A percentile compares a stretch with the other conserved stretches of the same genome.
Conservation (phyloP, 2,797 vertebrate genomes). For the Zalophus californianus region DNA sequence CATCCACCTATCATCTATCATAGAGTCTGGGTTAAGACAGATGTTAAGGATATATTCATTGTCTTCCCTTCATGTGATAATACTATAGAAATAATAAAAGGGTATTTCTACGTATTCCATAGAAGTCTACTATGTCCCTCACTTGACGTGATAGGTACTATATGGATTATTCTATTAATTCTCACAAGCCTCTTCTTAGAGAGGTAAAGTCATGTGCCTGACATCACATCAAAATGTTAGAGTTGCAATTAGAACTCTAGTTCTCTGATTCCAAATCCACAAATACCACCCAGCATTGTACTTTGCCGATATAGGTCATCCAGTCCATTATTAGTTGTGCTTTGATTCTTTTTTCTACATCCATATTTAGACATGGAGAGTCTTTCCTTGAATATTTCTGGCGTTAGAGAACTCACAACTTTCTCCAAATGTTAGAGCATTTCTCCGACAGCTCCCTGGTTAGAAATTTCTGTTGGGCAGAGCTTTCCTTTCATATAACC, state of each 20-base stretch:
- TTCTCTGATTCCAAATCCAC: background rate
- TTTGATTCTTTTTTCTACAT: background rate
- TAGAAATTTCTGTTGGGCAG: background rate
- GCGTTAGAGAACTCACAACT: background rate
- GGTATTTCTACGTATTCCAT: background rate
- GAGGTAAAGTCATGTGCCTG: background rate
- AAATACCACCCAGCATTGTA: background rate
- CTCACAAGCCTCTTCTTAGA: background rate
- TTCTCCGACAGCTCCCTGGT: background rate
- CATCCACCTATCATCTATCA: background rate
- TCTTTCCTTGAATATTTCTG: background rate
- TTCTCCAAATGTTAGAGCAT: background rate
- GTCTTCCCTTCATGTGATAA: background rate
- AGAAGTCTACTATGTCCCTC: background rate
- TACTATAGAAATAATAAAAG: constrained; percentile 2
- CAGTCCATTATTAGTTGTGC: background rate
- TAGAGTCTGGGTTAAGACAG: background rate
- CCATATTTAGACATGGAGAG: background rate
- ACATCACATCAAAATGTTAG: background rate
- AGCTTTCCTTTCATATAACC: background rate
- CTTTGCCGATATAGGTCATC: background rate
- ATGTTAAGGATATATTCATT: constrained; percentile 28
- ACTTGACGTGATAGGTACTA: background rate
- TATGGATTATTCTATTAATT: background rate
- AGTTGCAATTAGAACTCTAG: background rate